Evolutionary conservation across 1,140 invertebrate species (phyloP).

Genomic region (Drosophila tani): DNA sequence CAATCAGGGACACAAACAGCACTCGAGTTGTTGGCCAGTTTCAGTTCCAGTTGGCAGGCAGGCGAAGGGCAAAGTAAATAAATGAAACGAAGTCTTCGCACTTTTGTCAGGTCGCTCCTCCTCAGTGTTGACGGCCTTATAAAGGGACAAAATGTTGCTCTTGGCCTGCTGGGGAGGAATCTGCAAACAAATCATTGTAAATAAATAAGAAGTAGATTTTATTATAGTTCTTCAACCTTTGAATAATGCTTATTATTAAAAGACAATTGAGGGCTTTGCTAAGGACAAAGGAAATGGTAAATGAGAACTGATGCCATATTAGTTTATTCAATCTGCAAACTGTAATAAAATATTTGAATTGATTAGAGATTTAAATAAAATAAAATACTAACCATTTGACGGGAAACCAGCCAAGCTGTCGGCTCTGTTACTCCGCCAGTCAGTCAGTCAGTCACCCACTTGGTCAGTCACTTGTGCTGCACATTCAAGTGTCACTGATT

Average conservation of each 20-base stretch:
- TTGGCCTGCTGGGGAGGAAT: neutral
- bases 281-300: too few species aligned
- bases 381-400: neutral
- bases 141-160: neutral
- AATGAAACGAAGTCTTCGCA: conserved; percentile 69
- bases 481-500: conserved; percentile 83
- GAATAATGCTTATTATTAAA: neutral
- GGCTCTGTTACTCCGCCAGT: neutral
- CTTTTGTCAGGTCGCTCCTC: conserved; percentile 45
- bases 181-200: conserved; percentile 5
- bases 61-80: conserved; percentile 68
- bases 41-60: conserved; percentile 55
- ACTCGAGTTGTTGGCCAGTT: conserved; percentile 69
- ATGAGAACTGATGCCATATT: too few species aligned
- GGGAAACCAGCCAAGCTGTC: conserved; percentile 2
- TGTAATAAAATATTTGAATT: neutral
- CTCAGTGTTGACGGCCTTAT: conserved; percentile 20
- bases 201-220: neutral
- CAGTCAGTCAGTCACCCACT: conserved; percentile 63
- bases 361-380: neutral
- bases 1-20: conserved; percentile 75
- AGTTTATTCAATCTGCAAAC: too few species aligned
- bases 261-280: neutral
- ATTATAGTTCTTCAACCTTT: neutral
- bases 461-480: conserved; percentile 82